Evolutionary conservation across 2,888 invertebrate genomes (phyloP).

Genomic region (Coenonympha arcania): DNA sequence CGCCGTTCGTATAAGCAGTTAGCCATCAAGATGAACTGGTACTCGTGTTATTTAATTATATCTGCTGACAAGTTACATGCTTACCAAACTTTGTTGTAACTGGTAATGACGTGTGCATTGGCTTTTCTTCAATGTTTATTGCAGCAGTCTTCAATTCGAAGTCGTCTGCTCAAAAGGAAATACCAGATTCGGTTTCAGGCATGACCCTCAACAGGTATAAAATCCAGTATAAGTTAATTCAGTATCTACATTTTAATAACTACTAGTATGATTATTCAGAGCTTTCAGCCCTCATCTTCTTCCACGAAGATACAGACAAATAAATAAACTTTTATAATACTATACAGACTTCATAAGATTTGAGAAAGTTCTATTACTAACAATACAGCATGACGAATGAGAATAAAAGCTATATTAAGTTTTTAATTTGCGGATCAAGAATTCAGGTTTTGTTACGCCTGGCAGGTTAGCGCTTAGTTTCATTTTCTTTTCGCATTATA

Average conservation of each 20-base stretch:
- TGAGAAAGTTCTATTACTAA: conserved; percentile 4
- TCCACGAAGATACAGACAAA: background rate
- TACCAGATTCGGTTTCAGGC: no score
- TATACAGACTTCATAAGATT: background rate
- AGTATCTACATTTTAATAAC: no score
- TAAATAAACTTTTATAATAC: background rate
- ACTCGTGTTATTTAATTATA: conserved; percentile 26
- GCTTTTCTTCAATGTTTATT: conserved; percentile 11
- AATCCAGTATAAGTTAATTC: no score
- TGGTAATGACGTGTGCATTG: conserved; percentile 5
- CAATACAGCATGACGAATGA: conserved; percentile 2
- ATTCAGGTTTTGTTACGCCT: conserved; percentile 8
- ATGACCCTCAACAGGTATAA: no score
- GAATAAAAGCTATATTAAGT: conserved; percentile 10
- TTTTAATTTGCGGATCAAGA: conserved; percentile 11
- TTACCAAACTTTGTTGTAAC: conserved; percentile 5
- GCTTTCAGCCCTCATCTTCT: no score
- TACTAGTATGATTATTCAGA: no score
- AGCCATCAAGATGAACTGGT: conserved; percentile 33
- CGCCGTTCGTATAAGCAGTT: background rate
- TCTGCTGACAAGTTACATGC: conserved; percentile 15
- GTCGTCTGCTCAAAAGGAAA: background rate
- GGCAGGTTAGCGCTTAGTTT: conserved; percentile 29
- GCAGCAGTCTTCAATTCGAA: conserved; percentile 6
- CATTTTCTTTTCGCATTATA: conserved; percentile 34